phyloP scores from a whole-genome alignment of 1,140 invertebrate genomes.

The Onthophagus taurus region DNA sequence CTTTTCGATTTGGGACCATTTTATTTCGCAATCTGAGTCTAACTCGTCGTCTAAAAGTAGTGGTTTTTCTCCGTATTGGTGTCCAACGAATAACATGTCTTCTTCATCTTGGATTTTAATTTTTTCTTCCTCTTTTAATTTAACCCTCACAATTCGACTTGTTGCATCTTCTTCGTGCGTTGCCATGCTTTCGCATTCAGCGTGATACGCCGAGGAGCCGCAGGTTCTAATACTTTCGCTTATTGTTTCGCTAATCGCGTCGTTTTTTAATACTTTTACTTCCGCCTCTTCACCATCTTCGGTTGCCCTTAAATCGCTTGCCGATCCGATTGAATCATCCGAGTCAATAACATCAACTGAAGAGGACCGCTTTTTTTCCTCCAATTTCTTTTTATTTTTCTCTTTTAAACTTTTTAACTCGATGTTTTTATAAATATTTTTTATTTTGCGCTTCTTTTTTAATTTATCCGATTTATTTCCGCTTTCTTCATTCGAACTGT shows the following conservation, averaged over 20 bases:
- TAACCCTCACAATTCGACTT: constrained; percentile 35
- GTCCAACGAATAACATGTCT: constrained; percentile 55
- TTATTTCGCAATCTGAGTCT: constrained; percentile 49
- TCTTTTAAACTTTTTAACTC: constrained; percentile 31
- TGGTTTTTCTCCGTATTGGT: constrained; percentile 70
- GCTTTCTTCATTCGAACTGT: constrained; percentile 42
- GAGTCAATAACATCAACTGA: constrained; percentile 40
- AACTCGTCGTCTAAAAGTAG: constrained; percentile 70
- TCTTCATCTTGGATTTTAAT: constrained; percentile 26
- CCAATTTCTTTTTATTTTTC: constrained; percentile 37
- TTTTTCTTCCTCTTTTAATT: constrained; percentile 35
- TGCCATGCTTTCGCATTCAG: constrained; percentile 59
- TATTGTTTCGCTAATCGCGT: constrained; percentile 48
- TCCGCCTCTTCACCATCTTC: constrained; percentile 35
- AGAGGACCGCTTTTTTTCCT: constrained; percentile 22
- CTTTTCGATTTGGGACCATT: constrained; percentile 35
- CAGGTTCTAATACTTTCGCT: constrained; percentile 59
- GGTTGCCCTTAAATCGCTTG: constrained; percentile 53
- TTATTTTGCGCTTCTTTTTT: constrained; percentile 30
- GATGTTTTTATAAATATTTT: constrained; percentile 38
- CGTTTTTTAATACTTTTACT: constrained; percentile 23
- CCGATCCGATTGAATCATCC: constrained; percentile 66
- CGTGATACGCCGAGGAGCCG: constrained; percentile 59
- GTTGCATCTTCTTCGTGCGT: constrained; percentile 50
- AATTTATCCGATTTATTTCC: constrained; percentile 26